phyloP scores from a whole-genome alignment of 2,888 invertebrate genomes.

The Cephus runcator region DNA sequence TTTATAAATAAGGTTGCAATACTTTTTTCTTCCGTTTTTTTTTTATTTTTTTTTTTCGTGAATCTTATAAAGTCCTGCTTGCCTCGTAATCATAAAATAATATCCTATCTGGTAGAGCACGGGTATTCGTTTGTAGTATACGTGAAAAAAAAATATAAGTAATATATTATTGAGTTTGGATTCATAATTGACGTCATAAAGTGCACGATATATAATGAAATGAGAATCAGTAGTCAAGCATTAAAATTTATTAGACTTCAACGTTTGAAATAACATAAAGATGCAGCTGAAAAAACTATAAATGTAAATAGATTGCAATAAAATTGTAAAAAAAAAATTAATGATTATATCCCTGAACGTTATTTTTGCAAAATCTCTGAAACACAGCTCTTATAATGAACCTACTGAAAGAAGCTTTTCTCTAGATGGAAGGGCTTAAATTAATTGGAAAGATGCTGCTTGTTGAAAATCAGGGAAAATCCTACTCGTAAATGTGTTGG shows the following conservation, averaged over 20 bases:
- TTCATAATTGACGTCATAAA: too few relatives aligned
- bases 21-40: too few relatives aligned
- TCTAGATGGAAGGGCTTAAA: neutral
- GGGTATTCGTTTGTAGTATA: neutral
- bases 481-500: neutral
- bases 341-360: neutral
- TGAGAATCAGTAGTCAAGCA: neutral
- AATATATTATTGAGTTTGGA: neutral
- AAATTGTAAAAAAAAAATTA: too few relatives aligned
- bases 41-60: too few relatives aligned
- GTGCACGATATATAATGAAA: neutral
- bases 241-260: too few relatives aligned
- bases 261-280: too few relatives aligned
- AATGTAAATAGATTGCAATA: too few relatives aligned
- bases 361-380: neutral
- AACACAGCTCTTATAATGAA: neutral
- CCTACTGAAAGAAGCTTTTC: neutral
- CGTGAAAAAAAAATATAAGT: too few relatives aligned
- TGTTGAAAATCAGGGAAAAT: neutral
- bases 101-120: neutral
- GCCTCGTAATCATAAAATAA: neutral
- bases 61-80: too few relatives aligned
- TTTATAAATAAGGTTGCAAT: neutral
- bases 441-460: neutral
- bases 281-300: too few relatives aligned